Evolutionary conservation across 1,140 invertebrate species (phyloP).

Genomic region (Drosophila ohnishii): DNA sequence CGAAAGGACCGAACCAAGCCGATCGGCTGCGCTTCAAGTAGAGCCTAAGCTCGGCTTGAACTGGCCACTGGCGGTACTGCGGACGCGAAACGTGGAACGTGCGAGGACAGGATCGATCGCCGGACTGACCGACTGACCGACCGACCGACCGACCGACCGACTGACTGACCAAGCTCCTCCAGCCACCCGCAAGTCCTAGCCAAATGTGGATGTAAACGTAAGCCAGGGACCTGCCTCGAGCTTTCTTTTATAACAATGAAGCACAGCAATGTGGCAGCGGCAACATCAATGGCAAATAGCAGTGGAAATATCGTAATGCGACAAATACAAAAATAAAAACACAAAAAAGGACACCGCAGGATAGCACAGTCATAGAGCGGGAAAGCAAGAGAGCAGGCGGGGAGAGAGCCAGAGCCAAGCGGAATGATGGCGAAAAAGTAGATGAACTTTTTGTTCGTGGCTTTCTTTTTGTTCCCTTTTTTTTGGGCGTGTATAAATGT

Average conservation of each 20-base stretch:
- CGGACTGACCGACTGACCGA: slow-evolving; percentile 1
- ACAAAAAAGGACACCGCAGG: slow-evolving; percentile 4
- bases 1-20: slow-evolving; percentile 8
- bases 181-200: not conserved
- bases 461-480: slow-evolving; percentile 27
- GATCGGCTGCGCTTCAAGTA: slow-evolving; percentile 3
- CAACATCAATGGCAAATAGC: not conserved
- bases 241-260: slow-evolving; percentile 53
- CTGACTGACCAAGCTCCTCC: slow-evolving; percentile 1
- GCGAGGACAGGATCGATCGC: slow-evolving; percentile 11
- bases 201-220: slow-evolving; percentile 46
- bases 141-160: not conserved
- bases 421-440: slow-evolving; percentile 34
- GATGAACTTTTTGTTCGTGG: slow-evolving; percentile 37
- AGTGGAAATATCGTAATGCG: slow-evolving; percentile 2
- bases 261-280: slow-evolving; percentile 8
- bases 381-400: not conserved
- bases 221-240: slow-evolving; percentile 24
- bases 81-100: not conserved
- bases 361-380: not conserved
- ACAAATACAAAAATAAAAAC: not conserved
- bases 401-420: not conserved
- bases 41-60: not conserved
- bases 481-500: slow-evolving; percentile 39
- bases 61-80: not conserved